These are phyloP conservation scores for Syngnathus rostellatus DNA, from an alignment of 2,797 vertebrate genomes.

Conservation along the genomic window DNA sequence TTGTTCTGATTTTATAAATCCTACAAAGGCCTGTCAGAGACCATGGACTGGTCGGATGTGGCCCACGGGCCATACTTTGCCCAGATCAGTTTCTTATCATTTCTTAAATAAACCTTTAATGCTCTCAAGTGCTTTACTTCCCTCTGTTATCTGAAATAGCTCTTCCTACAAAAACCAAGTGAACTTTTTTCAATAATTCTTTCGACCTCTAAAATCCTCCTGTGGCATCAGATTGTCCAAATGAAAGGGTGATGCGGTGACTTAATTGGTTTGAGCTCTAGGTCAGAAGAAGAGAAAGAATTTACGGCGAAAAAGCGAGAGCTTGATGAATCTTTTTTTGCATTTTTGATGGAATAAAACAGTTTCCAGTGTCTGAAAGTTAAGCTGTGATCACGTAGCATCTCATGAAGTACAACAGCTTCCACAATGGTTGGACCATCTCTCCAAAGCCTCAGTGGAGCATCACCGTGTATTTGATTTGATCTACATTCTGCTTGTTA, in stretches of 20 bases:
- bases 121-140: slow-evolving; percentile 39
- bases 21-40: no score
- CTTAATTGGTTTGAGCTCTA: slow-evolving; percentile 19
- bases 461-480: slow-evolving; percentile 27
- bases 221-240: slow-evolving; percentile 42
- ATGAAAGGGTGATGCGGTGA: slow-evolving; percentile 27
- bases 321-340: slow-evolving; percentile 25
- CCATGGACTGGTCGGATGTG: neutral
- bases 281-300: slow-evolving; percentile 10
- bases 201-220: slow-evolving; percentile 50
- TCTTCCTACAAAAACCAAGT: slow-evolving; percentile 46
- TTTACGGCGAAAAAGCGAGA: slow-evolving; percentile 9
- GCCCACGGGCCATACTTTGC: slow-evolving; percentile 7
- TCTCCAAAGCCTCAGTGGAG: slow-evolving; percentile 20
- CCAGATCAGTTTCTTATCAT: slow-evolving; percentile 39
- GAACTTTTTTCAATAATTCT: slow-evolving; percentile 44
- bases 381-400: neutral
- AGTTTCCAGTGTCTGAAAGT: neutral
- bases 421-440: slow-evolving; percentile 29
- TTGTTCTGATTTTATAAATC: neutral
- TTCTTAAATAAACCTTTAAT: slow-evolving; percentile 47
- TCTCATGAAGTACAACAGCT: slow-evolving; percentile 2
- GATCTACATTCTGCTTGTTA: slow-evolving; percentile 45
- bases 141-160: slow-evolving; percentile 40
- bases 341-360: slow-evolving; percentile 9